Evolutionary conservation across 2,113 vertebrate species (phyloP), one percentile per base, ranked within the genome.

Genomic region (Coregonus clupeaformis): DNA sequence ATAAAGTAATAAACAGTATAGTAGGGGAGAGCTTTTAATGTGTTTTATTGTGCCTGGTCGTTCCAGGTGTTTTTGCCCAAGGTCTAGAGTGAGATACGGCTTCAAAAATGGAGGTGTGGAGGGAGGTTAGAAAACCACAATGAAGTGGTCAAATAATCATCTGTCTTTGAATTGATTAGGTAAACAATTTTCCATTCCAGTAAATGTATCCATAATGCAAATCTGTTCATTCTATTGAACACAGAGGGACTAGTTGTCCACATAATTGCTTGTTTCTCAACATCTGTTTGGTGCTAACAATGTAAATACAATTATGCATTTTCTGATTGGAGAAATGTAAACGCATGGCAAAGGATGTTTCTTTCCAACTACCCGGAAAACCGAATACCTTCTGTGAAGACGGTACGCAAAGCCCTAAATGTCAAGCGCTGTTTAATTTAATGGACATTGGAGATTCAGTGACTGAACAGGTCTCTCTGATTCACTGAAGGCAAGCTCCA

Each of bases 1-100:
- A 87, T 87, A 81, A 89, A 83, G 83, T 81, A 85, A 82, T 89
- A 88, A 57, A 77, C 82, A 71, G 49, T 18, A 18, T 52, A 4
- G 49, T 52, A 4, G 16, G 3, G 49, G 49, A 16, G 5, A 18
- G 49, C 16, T 52, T 14, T 74, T 78, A 63, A 72, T 74, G 76
- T 67, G 72, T 64, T 67, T 68, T 76, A 68, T 71, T 80, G 69
- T 63, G 73, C 65, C 55, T 75, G 75, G 67, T 75, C 77, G 32
- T 62, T 73, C 69, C 55, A 60, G 27, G n/a, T 52, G 68, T 78
- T 45, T 59, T 72, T 76, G 49, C 65, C 72, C 42, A 4, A 60
- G 25, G 24, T 70, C 78, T 77, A 55, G n/a, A 59, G 67, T 42
- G 27, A 42, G 71, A 62, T 14, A 6, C 59, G 69, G 72, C 22